A percentile compares a stretch with the other conserved stretches of the same genome.
phyloP scores from a whole-genome alignment of 2,888 invertebrate genomes.

The Tetheella fluctuosa region DNA sequence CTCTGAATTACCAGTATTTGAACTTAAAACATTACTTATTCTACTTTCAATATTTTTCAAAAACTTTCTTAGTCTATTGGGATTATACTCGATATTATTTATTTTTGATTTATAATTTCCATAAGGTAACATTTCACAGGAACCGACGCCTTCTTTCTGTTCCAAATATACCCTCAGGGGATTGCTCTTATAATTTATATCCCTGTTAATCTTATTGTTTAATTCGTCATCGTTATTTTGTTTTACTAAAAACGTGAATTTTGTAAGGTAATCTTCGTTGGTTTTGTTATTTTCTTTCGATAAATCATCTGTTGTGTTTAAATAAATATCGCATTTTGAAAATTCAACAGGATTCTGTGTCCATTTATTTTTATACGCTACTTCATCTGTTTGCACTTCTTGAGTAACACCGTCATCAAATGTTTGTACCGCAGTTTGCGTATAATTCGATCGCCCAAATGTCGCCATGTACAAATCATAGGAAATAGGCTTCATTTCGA shows the following conservation, averaged over 20 bases:
- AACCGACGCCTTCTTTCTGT: conserved; percentile 72
- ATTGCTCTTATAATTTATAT: conserved; percentile 58
- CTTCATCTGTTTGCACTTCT: conserved; percentile 72
- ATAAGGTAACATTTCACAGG: conserved; percentile 61
- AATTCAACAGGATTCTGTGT: conserved; percentile 74
- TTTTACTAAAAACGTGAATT: conserved; percentile 55
- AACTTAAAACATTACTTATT: conserved; percentile 57
- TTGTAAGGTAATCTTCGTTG: conserved; percentile 57
- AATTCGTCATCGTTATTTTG: conserved; percentile 29
- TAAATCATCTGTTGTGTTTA: conserved; percentile 29
- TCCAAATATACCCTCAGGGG: conserved; percentile 71
- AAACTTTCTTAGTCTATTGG: conserved; percentile 58
- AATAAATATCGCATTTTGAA: conserved; percentile 58
- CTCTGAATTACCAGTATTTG: conserved; percentile 53
- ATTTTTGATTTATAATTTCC: conserved; percentile 62
- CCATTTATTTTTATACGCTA: conserved; percentile 64
- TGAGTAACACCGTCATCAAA: conserved; percentile 72
- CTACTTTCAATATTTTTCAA: conserved; percentile 64
- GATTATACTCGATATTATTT: conserved; percentile 55
- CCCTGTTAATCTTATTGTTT: conserved; percentile 35
- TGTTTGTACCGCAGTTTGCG: conserved; percentile 70
- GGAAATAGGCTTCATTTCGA: conserved; percentile 78
- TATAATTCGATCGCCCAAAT: conserved; percentile 70
- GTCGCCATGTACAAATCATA: conserved; percentile 78
- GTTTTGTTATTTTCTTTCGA: conserved; percentile 41